These are phyloP conservation scores for Loxodonta africana DNA, from an alignment of 2,113 vertebrate genomes.

Conservation along the genomic window DNA sequence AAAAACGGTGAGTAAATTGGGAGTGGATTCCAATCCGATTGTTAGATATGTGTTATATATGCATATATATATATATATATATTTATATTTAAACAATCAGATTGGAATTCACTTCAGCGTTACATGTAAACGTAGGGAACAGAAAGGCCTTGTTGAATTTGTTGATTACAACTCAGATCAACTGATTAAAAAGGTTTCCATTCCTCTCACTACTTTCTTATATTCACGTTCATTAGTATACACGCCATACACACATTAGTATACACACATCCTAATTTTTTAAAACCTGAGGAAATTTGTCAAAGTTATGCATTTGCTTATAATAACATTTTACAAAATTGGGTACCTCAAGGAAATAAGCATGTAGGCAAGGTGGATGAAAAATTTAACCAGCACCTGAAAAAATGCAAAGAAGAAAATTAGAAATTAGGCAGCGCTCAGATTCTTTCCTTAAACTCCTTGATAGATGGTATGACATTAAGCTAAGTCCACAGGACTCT, in stretches of 20 bases:
- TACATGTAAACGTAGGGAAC: not conserved
- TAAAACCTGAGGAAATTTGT: not conserved
- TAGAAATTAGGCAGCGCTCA: not conserved
- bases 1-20: too few relatives aligned
- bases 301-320: not conserved
- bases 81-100: not conserved
- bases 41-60: too few relatives aligned
- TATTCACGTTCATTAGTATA: not conserved
- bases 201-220: not conserved
- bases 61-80: too few relatives aligned
- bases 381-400: not conserved
- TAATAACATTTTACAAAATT: not conserved
- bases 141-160: not conserved
- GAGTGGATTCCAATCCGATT: too few relatives aligned
- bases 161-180: not conserved
- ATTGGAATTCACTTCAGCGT: not conserved
- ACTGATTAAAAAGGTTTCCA: not conserved
- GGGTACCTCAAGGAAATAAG: not conserved
- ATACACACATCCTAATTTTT: not conserved
- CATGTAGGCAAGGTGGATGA: not conserved
- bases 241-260: not conserved
- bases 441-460: not conserved
- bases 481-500: not conserved
- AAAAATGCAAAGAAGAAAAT: slow-evolving; percentile 8
- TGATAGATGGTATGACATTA: not conserved